These are phyloP conservation scores for Goniozus legneri DNA, from an alignment of 1,140 invertebrate species.

Conservation along the genomic window DNA sequence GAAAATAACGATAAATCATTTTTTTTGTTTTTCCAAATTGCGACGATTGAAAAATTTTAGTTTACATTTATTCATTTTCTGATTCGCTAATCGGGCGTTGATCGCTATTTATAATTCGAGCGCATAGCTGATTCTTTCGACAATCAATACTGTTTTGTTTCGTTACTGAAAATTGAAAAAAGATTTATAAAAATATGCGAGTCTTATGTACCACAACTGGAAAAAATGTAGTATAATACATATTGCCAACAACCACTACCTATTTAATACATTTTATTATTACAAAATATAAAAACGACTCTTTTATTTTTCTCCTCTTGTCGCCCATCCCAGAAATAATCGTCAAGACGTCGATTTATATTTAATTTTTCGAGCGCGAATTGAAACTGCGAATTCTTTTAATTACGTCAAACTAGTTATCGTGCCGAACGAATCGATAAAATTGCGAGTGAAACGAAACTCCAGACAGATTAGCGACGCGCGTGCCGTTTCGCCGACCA, in stretches of 20 bases:
- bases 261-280: slow-evolving; percentile 56
- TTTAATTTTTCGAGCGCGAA: no score
- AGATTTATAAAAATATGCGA: slow-evolving; percentile 26
- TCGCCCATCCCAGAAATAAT: background rate
- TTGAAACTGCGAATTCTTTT: no score
- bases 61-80: no score
- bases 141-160: slow-evolving; percentile 18
- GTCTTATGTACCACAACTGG: slow-evolving; percentile 45
- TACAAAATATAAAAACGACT: slow-evolving; percentile 36
- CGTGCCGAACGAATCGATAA: slow-evolving; percentile 14
- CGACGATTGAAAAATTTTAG: no score
- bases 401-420: no score
- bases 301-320: slow-evolving; percentile 17
- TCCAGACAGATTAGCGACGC: background rate
- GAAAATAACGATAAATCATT: no score
- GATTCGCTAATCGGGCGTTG: no score
- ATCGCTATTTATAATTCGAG: no score
- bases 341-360: no score
- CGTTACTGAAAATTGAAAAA: slow-evolving; percentile 19
- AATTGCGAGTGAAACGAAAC: slow-evolving; percentile 20
- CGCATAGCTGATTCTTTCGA: no score
- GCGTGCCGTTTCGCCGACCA: slow-evolving; percentile 1
- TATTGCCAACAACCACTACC: slow-evolving; percentile 50
- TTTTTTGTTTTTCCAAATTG: no score
- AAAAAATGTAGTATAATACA: slow-evolving; percentile 44